Conservation (phyloP, 1,140 invertebrate genomes). For the Drosophila virilis region DNA sequence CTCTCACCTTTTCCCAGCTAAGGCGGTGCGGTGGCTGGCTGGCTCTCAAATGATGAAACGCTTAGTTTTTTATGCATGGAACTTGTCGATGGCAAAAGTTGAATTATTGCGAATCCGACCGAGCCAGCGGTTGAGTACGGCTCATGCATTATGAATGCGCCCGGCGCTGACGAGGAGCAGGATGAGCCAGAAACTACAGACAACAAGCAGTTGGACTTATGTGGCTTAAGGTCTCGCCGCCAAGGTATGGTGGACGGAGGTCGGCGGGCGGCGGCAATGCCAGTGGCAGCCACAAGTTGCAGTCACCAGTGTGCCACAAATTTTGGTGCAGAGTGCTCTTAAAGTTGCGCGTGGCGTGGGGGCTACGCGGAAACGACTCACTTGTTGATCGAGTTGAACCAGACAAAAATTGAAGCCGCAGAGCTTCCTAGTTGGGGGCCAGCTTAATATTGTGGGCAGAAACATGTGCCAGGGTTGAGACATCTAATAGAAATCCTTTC, state of each 20-base stretch:
- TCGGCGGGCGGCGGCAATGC: not conserved
- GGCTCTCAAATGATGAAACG: constrained; percentile 46
- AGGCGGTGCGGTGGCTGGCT: not conserved
- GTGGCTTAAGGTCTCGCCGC: constrained; percentile 31
- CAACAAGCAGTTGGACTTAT: constrained; percentile 30
- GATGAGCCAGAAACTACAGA: not conserved
- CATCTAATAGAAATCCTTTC: too few relatives aligned
- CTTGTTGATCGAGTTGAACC: constrained; percentile 16
- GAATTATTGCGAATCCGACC: constrained; percentile 34
- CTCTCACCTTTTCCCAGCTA: constrained; percentile 40
- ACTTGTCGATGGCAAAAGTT: constrained; percentile 53
- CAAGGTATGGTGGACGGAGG: not conserved
- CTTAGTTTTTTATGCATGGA: constrained; percentile 52
- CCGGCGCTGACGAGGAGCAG: not conserved
- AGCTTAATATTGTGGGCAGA: too few relatives aligned
- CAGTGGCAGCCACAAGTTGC: constrained; percentile 9
- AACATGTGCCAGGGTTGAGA: not conserved
- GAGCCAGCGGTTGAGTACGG: not conserved
- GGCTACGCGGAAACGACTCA: not conserved
- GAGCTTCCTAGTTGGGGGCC: not conserved
- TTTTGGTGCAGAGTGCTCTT: constrained; percentile 15
- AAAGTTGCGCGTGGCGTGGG: constrained; percentile 5
- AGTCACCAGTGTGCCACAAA: constrained; percentile 21
- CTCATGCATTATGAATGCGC: constrained; percentile 43
- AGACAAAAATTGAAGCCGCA: not conserved